Percentiles rank a stretch among this genome's conserved stretches.
phyloP scores from a whole-genome alignment of 2,113 vertebrate genomes.

The Lutjanus erythropterus region DNA sequence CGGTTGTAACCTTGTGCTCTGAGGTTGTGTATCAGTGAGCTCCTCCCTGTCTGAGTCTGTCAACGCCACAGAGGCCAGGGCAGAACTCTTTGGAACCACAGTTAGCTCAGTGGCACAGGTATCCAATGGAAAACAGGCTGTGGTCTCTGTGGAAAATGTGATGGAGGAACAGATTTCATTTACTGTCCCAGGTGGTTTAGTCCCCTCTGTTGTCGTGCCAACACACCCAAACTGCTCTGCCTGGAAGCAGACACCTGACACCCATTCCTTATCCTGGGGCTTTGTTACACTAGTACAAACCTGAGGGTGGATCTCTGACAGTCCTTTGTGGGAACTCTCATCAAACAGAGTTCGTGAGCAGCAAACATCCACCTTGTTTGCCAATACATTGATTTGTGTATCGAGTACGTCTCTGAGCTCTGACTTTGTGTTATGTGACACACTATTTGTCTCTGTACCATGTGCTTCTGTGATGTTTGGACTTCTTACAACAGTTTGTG shows the following conservation, averaged over 20 bases:
- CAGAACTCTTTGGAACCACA: neutral
- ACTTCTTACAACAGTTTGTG: constrained; percentile 8
- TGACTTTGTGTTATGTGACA: constrained; percentile 11
- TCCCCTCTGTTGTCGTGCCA: constrained; percentile 15
- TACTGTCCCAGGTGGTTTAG: constrained; percentile 31
- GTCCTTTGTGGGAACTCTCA: neutral
- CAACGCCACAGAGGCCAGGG: neutral
- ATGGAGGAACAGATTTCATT: constrained; percentile 56
- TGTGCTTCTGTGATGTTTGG: constrained; percentile 15
- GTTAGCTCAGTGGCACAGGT: neutral
- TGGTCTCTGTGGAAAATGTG: constrained; percentile 53
- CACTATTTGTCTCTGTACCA: neutral
- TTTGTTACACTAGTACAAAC: constrained; percentile 28
- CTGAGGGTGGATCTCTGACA: constrained; percentile 26
- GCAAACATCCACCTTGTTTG: constrained; percentile 12
- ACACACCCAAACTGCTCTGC: constrained; percentile 19
- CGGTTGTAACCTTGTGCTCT: neutral
- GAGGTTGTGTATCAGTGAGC: constrained; percentile 18
- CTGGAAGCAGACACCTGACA: constrained; percentile 11
- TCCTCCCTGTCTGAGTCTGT: neutral
- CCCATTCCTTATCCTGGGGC: constrained; percentile 20
- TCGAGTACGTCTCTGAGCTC: neutral
- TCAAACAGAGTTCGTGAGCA: constrained; percentile 9
- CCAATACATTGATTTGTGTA: neutral
- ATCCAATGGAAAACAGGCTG: constrained; percentile 13